Evolutionary conservation across 2,888 invertebrate species (phyloP), one percentile per base, ranked within the genome.

Genomic region (Omphaloscelis lunosa): DNA sequence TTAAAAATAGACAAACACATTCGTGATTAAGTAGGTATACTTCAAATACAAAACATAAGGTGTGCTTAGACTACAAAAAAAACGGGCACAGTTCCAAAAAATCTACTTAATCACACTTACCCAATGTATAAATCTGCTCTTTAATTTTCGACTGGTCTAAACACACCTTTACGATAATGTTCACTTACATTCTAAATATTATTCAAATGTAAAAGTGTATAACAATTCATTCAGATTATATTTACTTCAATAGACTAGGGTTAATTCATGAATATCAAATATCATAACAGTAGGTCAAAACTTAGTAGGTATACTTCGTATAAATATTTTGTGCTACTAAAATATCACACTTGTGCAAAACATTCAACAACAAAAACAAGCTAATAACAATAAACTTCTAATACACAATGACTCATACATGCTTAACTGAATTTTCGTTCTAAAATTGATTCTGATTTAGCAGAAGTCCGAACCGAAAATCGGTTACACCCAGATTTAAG

Each of bases 311-410:
- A 68, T 39, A 76, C 45, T 70, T 86, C 56, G 63, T 83, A 69
- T 68, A 83, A 74, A 62, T 74, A 75, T 61, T 72, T 86, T 86
- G 84, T 84, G 84, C 84, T 84, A 84, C 61, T 72, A 75, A 79
- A 84, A 86, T 84, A 84, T 86, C 84, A 77, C 86, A 75, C 86
- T 74, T 85, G 82, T 85, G 86, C 86, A 82, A 81, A 74, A 74
- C 62, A 84, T 70, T 72, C 12, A 79, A 86, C 51, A 86, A 74
- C 62, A 73, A 39, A 86, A 78, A 75, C 58, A 83, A 74, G 82
- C 76, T 78, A 29, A 63, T 63, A 81, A 82, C 71, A 82, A 69
- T 69, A 66, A 7, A 34, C 29, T 56, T 63, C 51, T 69, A 69
- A 17, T 76, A 85, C 82, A 85, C 66, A 73, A 85, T 67, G 39